Percentiles rank a stretch among this genome's conserved stretches.
phyloP scores from a whole-genome alignment of 2,797 vertebrate genomes.

The Takifugu ocellatus region DNA sequence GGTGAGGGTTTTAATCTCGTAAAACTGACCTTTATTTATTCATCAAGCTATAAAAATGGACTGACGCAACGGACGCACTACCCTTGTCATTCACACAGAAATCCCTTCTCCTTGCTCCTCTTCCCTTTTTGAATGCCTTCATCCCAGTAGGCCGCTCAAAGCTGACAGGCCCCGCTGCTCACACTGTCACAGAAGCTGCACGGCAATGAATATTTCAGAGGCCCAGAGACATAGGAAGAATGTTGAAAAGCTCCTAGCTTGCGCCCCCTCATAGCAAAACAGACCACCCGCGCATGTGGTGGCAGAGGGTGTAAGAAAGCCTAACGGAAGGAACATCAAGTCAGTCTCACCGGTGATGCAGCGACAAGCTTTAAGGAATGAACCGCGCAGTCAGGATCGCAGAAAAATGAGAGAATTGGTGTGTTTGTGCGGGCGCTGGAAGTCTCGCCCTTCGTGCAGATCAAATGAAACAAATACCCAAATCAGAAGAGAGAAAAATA shows the following conservation, averaged over 20 bases:
- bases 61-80: conserved; percentile 34
- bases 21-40: conserved; percentile 17
- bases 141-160: conserved; percentile 67
- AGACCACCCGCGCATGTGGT: conserved; percentile 52
- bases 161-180: conserved; percentile 68
- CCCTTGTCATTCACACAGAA: conserved; percentile 57
- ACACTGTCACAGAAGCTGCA: conserved; percentile 64
- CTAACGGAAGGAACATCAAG: conserved; percentile 52
- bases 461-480: conserved; percentile 73
- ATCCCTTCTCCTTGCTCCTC: conserved; percentile 49
- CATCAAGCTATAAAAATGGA: conserved; percentile 12
- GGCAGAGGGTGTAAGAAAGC: conserved; percentile 46
- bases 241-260: conserved; percentile 61
- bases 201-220: conserved; percentile 77
- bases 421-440: conserved; percentile 23
- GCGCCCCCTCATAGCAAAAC: conserved; percentile 56
- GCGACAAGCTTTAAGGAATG: conserved; percentile 50
- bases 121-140: conserved; percentile 52
- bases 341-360: conserved; percentile 38
- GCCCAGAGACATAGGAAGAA: conserved; percentile 61
- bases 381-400: conserved; percentile 52
- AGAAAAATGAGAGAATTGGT: conserved; percentile 29
- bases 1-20: conserved; percentile 68
- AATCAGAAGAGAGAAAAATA: conserved; percentile 67
- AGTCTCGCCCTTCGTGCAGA: conserved; percentile 58